Evolutionary conservation across 1,140 invertebrate genomes (phyloP).

Genomic region (Drosophila miranda): DNA sequence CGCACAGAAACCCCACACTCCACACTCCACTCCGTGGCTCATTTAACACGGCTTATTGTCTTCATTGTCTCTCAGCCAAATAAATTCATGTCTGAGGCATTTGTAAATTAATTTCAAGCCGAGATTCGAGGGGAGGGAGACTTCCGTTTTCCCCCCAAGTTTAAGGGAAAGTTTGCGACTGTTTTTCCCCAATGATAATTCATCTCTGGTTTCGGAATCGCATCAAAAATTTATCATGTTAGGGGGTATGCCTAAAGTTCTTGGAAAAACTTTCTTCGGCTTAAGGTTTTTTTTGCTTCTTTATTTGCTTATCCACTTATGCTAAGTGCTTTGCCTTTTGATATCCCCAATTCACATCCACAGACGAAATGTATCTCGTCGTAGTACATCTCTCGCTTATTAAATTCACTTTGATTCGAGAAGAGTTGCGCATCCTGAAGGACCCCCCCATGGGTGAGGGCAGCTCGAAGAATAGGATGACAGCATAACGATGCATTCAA

Average conservation of each 20-base stretch:
- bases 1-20: conserved; percentile 11
- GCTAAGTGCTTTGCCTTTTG: conserved; percentile 38
- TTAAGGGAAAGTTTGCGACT: too few relatives aligned
- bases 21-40: conserved; percentile 18
- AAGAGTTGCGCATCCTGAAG: background rate
- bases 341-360: conserved; percentile 14
- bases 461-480: conserved; percentile 23
- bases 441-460: conserved; percentile 1
- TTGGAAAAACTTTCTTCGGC: conserved; percentile 14
- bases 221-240: conserved; percentile 52
- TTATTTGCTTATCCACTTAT: conserved; percentile 16
- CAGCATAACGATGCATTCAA: conserved; percentile 73
- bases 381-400: conserved; percentile 14
- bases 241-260: background rate
- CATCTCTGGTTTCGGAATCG: conserved; percentile 32
- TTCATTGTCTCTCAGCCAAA: conserved; percentile 27
- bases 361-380: conserved; percentile 6
- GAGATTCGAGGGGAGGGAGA: conserved; percentile 6
- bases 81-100: conserved; percentile 31
- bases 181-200: conserved; percentile 9
- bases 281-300: conserved; percentile 1
- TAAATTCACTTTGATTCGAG: conserved; percentile 26
- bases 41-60: conserved; percentile 50
- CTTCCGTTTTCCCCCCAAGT: conserved; percentile 21
- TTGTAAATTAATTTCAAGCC: conserved; percentile 51